Evolutionary conservation across 2,113 vertebrate genomes (phyloP).

Genomic region (Chaenogobius annularis): DNA sequence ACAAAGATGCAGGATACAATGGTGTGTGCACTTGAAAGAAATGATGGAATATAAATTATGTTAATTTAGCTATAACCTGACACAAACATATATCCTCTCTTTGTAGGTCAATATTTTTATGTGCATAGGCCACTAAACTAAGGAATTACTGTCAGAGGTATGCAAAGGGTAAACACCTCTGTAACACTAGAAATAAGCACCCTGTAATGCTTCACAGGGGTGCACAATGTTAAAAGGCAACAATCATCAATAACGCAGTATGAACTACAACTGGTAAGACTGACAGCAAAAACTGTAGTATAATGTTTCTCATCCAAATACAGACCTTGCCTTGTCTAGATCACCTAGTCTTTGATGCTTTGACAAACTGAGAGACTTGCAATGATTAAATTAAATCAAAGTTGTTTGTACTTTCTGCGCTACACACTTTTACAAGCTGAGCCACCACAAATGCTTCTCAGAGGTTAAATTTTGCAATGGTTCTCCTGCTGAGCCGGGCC

Average conservation of each 20-base stretch:
- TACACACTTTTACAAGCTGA: not conserved
- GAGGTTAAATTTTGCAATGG: conserved; percentile 34
- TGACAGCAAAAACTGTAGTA: no score
- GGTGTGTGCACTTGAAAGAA: conserved; percentile 32
- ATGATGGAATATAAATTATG: conserved; percentile 7
- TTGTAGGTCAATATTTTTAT: no score
- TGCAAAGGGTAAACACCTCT: not conserved
- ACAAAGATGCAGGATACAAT: conserved; percentile 48
- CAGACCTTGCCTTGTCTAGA: no score
- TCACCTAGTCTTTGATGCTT: no score
- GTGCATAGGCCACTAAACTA: no score
- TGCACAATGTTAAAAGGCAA: no score
- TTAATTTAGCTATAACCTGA: no score
- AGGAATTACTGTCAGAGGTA: not conserved
- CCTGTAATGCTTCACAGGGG: not conserved
- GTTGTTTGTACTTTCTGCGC: not conserved
- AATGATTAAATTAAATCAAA: no score
- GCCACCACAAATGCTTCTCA: not conserved
- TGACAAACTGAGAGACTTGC: no score
- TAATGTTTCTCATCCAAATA: no score
- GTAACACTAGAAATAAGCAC: no score
- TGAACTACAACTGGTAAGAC: not conserved
- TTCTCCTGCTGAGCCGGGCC: conserved; percentile 27
- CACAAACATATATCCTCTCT: no score
- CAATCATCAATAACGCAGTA: not conserved